These are phyloP conservation scores for Chaetophractus vellerosus DNA, from an alignment of 2,797 vertebrate species.

Conservation along the genomic window DNA sequence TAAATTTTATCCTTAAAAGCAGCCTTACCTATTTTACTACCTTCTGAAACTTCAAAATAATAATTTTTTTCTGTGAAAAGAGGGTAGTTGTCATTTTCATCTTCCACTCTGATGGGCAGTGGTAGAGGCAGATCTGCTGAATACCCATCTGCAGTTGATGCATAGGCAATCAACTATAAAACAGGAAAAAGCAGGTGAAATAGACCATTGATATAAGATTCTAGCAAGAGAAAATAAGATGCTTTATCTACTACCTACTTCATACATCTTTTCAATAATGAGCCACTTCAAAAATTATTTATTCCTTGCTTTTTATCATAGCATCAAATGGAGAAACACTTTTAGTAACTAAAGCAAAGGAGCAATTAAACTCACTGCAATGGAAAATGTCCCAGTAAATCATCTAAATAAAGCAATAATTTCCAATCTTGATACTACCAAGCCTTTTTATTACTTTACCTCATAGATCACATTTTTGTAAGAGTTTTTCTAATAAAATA, in stretches of 20 bases:
- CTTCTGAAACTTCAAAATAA: slow-evolving; percentile 91
- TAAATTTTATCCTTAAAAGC: slow-evolving; percentile 5
- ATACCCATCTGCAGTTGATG: slow-evolving; percentile 89
- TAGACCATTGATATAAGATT: not conserved
- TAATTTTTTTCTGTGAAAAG: slow-evolving; percentile 87
- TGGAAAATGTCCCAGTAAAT: not conserved
- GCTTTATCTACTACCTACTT: not conserved
- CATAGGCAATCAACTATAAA: slow-evolving; percentile 90
- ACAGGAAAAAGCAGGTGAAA: slow-evolving; percentile 21
- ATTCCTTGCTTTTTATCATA: not conserved
- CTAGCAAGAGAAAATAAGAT: not conserved
- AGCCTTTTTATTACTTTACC: not conserved
- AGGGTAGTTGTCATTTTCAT: slow-evolving; percentile 94
- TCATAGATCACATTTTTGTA: not conserved
- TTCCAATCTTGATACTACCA: not conserved
- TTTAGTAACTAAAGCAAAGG: not conserved
- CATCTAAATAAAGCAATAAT: not conserved
- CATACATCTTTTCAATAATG: not conserved
- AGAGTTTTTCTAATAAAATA: slow-evolving; percentile 33
- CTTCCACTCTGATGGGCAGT: slow-evolving; percentile 90
- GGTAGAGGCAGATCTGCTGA: slow-evolving; percentile 86
- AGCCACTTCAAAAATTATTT: not conserved
- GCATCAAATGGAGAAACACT: not conserved
- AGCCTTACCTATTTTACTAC: slow-evolving; percentile 90
- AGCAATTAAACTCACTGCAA: not conserved